A percentile compares a stretch with the other conserved stretches of the same genome.
These are phyloP conservation scores for Orchestia grillus DNA, from an alignment of 1,140 invertebrate species.

Conservation along the genomic window DNA sequence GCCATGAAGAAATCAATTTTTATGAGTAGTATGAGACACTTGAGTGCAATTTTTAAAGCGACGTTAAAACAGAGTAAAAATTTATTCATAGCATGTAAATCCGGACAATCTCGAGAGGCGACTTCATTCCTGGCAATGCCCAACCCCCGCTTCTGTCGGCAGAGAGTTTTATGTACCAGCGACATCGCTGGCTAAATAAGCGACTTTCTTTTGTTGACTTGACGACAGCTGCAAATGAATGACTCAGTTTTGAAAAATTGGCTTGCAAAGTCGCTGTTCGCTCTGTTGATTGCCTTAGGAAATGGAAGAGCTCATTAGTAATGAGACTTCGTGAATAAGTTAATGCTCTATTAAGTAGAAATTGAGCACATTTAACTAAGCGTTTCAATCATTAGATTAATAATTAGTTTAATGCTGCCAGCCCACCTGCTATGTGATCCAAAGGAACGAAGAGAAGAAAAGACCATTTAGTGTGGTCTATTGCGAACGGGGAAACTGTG, in stretches of 20 bases:
- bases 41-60: neutral
- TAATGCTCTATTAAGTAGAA: neutral
- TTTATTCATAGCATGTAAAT: neutral
- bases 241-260: neutral
- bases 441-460: too few relatives aligned
- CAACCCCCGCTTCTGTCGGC: neutral
- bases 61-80: neutral
- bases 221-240: neutral
- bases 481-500: too few relatives aligned
- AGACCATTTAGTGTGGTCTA: too few relatives aligned
- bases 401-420: too few relatives aligned
- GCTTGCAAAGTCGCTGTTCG: neutral
- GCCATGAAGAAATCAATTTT: neutral
- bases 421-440: too few relatives aligned
- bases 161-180: neutral
- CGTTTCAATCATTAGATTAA: too few relatives aligned
- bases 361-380: neutral
- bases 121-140: neutral
- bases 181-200: neutral
- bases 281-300: neutral
- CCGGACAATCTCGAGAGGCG: neutral
- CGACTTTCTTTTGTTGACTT: neutral
- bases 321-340: neutral
- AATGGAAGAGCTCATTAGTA: neutral
- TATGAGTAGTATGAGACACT: neutral